A percentile compares a stretch with the other conserved stretches of the same genome.
Evolutionary conservation across 2,888 invertebrate species (phyloP).

Genomic region (Drosophila nr. fundita): DNA sequence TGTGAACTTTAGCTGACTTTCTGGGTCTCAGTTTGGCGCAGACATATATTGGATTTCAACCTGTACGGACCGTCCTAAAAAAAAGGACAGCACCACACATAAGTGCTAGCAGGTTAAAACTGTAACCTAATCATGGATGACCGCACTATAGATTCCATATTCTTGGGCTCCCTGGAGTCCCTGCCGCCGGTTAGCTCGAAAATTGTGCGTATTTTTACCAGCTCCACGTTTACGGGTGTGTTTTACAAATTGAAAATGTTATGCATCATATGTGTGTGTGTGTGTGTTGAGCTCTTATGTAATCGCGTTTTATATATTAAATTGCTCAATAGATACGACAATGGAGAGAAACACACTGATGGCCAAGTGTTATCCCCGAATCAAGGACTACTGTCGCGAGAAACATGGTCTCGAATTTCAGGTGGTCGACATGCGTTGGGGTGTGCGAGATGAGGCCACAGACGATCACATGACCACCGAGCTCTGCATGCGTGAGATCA

Average conservation of each 20-base stretch:
- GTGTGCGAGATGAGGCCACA: constrained; percentile 98
- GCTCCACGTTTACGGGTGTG: constrained; percentile 98
- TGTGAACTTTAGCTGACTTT: constrained; percentile 70
- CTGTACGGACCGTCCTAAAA: constrained; percentile 44
- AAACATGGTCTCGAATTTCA: constrained; percentile 99
- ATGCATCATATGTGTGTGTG: constrained; percentile 7
- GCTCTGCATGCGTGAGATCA: constrained; percentile 98
- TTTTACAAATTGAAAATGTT: constrained; percentile 18
- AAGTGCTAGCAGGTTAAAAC: not conserved
- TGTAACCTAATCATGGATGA: constrained; percentile 90
- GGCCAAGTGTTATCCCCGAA: constrained; percentile 98
- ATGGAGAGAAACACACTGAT: constrained; percentile 98
- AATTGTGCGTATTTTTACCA: constrained; percentile 98
- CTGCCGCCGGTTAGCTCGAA: constrained; percentile 98
- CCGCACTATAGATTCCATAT: constrained; percentile 94
- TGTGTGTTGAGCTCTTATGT: constrained; percentile 56
- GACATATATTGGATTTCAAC: constrained; percentile 66
- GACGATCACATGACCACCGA: constrained; percentile 99
- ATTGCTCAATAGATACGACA: constrained; percentile 91
- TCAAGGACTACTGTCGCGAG: constrained; percentile 98
- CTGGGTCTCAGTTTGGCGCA: constrained; percentile 63
- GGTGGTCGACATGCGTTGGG: constrained; percentile 99
- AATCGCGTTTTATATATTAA: constrained; percentile 21
- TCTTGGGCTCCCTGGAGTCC: constrained; percentile 93
- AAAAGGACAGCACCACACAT: constrained; percentile 2